Evolutionary conservation across 2,797 vertebrate species (phyloP).

Genomic region (Melanitta fusca): DNA sequence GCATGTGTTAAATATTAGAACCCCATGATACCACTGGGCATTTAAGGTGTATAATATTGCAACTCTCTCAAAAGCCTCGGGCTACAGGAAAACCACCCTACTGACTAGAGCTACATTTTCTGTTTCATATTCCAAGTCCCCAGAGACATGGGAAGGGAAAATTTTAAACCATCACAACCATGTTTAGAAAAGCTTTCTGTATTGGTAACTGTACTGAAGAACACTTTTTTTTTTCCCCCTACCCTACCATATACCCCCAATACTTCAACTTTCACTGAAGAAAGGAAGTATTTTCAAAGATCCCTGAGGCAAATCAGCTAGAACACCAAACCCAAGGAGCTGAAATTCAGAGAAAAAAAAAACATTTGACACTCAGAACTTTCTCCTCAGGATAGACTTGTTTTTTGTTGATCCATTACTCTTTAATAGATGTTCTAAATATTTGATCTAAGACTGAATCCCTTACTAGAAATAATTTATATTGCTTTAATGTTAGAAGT

Average conservation of each 20-base stretch:
- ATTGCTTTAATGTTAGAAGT: background rate
- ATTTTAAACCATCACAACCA: background rate
- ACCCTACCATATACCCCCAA: background rate
- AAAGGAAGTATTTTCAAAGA: background rate
- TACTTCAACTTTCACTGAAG: background rate
- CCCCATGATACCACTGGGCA: accelerated
- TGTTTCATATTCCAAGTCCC: background rate
- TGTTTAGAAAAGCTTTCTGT: background rate
- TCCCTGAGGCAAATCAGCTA: background rate
- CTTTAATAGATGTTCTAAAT: background rate
- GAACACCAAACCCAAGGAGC: background rate
- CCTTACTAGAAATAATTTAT: background rate
- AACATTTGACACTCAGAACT: background rate
- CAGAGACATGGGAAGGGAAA: accelerated
- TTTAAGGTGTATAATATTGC: background rate
- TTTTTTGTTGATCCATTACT: background rate
- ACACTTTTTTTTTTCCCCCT: background rate
- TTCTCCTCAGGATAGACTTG: background rate
- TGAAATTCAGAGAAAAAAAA: background rate
- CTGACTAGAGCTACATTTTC: background rate
- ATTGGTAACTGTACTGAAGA: background rate
- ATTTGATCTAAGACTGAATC: background rate
- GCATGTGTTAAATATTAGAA: background rate
- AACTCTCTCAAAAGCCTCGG: background rate
- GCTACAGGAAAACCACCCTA: background rate